These are phyloP conservation scores for Sminthurides bifidus DNA, from an alignment of 1,140 invertebrate genomes.

Conservation along the genomic window DNA sequence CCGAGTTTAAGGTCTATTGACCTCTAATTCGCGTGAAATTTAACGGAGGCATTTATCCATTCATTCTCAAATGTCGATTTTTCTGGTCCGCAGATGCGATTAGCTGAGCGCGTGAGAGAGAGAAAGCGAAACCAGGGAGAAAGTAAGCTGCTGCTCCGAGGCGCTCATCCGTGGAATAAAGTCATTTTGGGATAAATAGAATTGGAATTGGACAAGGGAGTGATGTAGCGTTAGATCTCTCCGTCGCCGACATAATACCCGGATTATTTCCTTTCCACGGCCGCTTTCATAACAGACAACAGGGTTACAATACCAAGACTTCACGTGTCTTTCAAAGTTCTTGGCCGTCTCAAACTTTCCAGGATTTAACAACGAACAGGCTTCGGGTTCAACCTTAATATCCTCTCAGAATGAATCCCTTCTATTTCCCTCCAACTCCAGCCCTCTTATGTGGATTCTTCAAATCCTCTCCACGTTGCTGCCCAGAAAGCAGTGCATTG, in stretches of 20 bases:
- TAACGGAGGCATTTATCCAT: constrained; percentile 31
- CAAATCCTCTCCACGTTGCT: neutral
- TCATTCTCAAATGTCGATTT: constrained; percentile 30
- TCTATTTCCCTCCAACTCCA: neutral
- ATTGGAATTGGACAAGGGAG: constrained; percentile 32
- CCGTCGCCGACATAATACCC: constrained; percentile 26
- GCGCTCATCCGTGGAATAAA: constrained; percentile 33
- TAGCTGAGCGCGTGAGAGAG: constrained; percentile 24
- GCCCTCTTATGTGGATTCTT: neutral
- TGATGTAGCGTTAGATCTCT: constrained; percentile 14
- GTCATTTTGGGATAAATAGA: constrained; percentile 33
- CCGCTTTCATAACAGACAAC: constrained; percentile 21
- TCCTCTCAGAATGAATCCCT: neutral
- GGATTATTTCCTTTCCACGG: constrained; percentile 27
- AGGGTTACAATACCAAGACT: too few relatives aligned
- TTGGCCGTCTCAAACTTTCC: too few relatives aligned
- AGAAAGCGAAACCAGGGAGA: too few relatives aligned
- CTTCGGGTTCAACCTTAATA: too few relatives aligned
- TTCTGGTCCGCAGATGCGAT: constrained; percentile 27
- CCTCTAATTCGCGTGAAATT: constrained; percentile 33
- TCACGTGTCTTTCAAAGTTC: too few relatives aligned
- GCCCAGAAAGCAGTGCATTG: neutral
- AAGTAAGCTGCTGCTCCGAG: too few relatives aligned
- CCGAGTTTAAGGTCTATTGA: constrained; percentile 33
- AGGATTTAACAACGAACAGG: too few relatives aligned